Evolutionary conservation across 2,113 vertebrate species (phyloP).

Genomic region (Alectura lathami): DNA sequence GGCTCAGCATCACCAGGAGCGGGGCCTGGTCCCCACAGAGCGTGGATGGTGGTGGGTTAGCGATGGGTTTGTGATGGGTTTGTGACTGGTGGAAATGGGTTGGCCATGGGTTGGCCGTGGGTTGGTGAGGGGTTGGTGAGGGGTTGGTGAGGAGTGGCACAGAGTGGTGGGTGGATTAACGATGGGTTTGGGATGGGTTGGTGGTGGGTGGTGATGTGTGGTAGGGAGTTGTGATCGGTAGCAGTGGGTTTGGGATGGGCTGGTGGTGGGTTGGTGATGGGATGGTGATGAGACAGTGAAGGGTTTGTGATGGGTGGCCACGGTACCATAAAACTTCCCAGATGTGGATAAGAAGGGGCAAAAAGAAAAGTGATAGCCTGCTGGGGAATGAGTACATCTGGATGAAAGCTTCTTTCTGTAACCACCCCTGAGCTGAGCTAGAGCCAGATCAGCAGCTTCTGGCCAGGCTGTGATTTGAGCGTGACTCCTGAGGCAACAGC

Average conservation of each 20-base stretch:
- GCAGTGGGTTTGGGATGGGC: neutral
- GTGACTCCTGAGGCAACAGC: neutral
- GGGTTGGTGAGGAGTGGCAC: neutral
- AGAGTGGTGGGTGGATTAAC: too few species aligned
- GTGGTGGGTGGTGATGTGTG: neutral
- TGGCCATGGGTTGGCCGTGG: neutral
- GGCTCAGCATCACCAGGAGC: neutral
- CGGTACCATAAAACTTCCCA: neutral
- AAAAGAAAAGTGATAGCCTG: neutral
- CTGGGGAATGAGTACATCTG: neutral
- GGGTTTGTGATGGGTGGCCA: neutral
- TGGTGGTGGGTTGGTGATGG: neutral
- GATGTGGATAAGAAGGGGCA: neutral
- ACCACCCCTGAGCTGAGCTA: neutral
- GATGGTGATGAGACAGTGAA: neutral
- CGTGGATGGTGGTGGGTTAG: fast-evolving
- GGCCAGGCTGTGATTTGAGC: neutral
- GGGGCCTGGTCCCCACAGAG: neutral
- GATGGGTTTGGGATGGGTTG: too few species aligned
- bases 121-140: too few species aligned
- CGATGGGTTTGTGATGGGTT: neutral
- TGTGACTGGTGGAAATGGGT: neutral
- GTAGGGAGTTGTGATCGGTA: too few species aligned
- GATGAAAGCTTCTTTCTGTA: neutral
- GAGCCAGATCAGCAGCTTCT: neutral